Percentiles rank a stretch among this genome's conserved stretches.
Conservation (phyloP, 2,797 vertebrate genomes). For the Hippoglossus hippoglossus region DNA sequence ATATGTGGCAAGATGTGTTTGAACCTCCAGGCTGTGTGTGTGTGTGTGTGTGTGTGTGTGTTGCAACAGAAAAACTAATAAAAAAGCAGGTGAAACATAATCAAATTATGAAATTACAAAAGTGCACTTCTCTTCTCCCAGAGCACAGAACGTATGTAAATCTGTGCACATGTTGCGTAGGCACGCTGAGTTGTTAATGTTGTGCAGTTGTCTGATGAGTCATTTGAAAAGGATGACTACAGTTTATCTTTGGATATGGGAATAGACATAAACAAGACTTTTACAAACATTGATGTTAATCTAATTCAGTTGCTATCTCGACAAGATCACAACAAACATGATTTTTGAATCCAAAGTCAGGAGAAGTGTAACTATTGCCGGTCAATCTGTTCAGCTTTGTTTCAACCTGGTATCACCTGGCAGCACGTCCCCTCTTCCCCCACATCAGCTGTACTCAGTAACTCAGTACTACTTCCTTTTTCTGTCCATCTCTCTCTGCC, state of each 20-base stretch:
- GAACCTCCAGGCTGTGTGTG: no score
- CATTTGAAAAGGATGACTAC: conserved; percentile 42
- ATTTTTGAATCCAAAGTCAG: conserved; percentile 1
- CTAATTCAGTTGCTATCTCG: conserved; percentile 30
- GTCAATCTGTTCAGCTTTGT: conserved; percentile 29
- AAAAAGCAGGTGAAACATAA: conserved; percentile 8
- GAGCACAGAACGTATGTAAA: conserved; percentile 4
- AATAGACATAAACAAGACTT: conserved; percentile 39
- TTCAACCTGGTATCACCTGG: conserved; percentile 53
- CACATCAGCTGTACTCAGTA: conserved; percentile 36
- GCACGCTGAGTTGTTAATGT: conserved; percentile 44
- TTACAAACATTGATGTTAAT: conserved; percentile 35
- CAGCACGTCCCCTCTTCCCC: conserved; percentile 20
- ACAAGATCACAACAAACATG: conserved; percentile 26
- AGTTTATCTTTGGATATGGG: conserved; percentile 46
- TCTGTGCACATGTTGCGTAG: conserved; percentile 52
- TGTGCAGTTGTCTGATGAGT: conserved; percentile 54
- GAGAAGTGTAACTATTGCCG: conserved; percentile 9
- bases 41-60: not conserved
- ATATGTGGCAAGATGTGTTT: no score
- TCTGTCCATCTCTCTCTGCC: conserved; percentile 43
- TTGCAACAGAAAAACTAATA: not conserved
- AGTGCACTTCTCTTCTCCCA: conserved; percentile 14
- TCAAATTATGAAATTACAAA: conserved; percentile 13
- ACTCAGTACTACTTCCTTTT: conserved; percentile 27